Evolutionary conservation across 1,140 invertebrate genomes (phyloP), one percentile per base, ranked within the genome.

Genomic region (Zophobas morio): DNA sequence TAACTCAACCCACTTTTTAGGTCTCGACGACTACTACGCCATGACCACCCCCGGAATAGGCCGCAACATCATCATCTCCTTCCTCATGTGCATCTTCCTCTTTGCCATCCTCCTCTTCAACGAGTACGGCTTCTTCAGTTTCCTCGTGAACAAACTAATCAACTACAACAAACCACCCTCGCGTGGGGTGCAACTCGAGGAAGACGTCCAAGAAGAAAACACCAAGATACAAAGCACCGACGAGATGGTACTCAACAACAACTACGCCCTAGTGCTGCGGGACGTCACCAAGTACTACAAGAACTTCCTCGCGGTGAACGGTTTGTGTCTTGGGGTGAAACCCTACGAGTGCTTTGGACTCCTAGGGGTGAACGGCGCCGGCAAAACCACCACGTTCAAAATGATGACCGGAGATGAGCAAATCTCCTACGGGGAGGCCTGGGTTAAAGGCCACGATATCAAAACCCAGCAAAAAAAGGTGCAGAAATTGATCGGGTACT

Each of bases 341-440:
- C 77, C 84, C 49, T 82, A 83, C 83, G 94, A 98, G 88, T 97
- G 96, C 83, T 98, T 98, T 86, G 96, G 96, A 1, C 87, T 98
- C 51, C 88, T 98, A 32, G 96, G 96, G 5, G 90, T 95, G 1
- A 96, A 96, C 86, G 95, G 95, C 20, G 82, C 83, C 53, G 88
- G 89, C 77, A 94, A 96, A 87, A 96, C 95, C 1, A 94, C 94
- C 1, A 95, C 94, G 0, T 97, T 97, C 82, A 93, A 94, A 85
- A 96, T 96, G 93, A 86, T 96, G 76, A 97, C 96, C 1, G 96
- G 96, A 8, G 94, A 95, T 83, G 88, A 91, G 35, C 85, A 82
- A 34, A 90, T 91, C 3, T 80, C 81, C 1, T 78, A 63, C 34
- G 83, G 83, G 1, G 78, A 83, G 72, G 82, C 78, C 6, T 84